Evolutionary conservation across 2,113 vertebrate genomes (phyloP), one percentile per base, ranked within the genome.

Genomic region (Coturnix japonica): DNA sequence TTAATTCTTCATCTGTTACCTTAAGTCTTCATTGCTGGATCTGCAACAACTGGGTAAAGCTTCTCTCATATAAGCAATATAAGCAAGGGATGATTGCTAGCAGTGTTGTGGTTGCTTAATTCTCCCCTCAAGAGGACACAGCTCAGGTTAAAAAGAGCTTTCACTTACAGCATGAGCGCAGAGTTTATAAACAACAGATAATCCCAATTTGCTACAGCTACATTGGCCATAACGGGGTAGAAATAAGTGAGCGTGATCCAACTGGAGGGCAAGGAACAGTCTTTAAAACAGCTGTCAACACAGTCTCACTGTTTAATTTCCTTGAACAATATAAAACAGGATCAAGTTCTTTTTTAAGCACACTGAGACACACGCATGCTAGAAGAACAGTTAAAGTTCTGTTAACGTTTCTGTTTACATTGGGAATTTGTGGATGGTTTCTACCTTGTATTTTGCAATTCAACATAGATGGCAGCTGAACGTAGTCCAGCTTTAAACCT

Each of bases 21-120:
- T 35, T 47, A 37, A 28, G 10, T 76, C 37, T 19, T 54, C 43
- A 78, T 20, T 61, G 23, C 9, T 25, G 73, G 35, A 65, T 6
- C 54, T 57, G 39, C 28, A 76, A 56, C 13, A 30, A 33, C 6
- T 11, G 54, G 28, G 47, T 73, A 53, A 9, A 57, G 11, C 2
- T 53, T 46, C 21, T 65, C 6, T 47, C 33, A 31, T 26, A 18
- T 51, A 64, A 39, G 37, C 28, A 74, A 28, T 12, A 17, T 2
- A 17, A 56, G 9, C 22, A 47, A 47, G 21, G 35, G 21, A 39
- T 17, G 6, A 86, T 39, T 51, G 8, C 37, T 30, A 30, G 11
- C 0, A 17, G 19, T 20, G 33, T 46, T 2, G 1, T 0, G 6
- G 39, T 57, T 8, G 2, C 20, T 3, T 26, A 72, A 2, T 41